Percentiles rank a stretch among this genome's conserved stretches.
These are phyloP conservation scores for Scaeva pyrastri DNA, from an alignment of 2,888 invertebrate species.

Conservation along the genomic window DNA sequence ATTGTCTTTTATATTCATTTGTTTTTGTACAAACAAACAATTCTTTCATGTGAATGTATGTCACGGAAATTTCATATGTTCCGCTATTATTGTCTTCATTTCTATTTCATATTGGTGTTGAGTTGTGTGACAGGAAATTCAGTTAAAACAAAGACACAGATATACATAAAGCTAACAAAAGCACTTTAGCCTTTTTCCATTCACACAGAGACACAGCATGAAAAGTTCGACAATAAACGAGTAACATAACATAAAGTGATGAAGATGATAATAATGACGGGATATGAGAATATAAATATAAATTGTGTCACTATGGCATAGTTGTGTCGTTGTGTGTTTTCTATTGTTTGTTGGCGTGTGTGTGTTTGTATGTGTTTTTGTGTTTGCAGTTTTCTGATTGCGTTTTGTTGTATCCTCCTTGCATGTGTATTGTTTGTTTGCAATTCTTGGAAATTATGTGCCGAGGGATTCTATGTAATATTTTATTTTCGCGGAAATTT, in stretches of 20 bases:
- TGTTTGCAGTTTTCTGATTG: neutral
- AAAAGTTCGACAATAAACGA: neutral
- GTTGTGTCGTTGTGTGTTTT: neutral
- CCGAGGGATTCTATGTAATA: neutral
- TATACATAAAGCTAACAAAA: constrained; percentile 31
- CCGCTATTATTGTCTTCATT: constrained; percentile 51
- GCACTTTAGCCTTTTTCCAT: constrained; percentile 35
- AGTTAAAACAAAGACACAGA: neutral
- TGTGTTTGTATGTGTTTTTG: neutral
- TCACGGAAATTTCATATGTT: constrained; percentile 60
- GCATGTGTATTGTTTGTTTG: neutral
- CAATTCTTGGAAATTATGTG: neutral
- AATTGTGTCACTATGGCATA: neutral
- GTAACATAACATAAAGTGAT: neutral
- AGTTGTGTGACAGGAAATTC: constrained; percentile 1
- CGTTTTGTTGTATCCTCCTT: neutral
- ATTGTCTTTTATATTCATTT: constrained; percentile 21
- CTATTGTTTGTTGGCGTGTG: neutral
- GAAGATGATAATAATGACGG: constrained; percentile 13
- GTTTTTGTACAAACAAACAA: constrained; percentile 47
- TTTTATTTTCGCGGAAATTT: neutral
- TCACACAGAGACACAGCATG: constrained; percentile 24
- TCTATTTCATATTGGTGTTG: too few species aligned
- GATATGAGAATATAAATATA: neutral
- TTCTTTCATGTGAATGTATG: constrained; percentile 29